Evolutionary conservation across 2,797 vertebrate genomes (phyloP).

Genomic region (Karalla daura): DNA sequence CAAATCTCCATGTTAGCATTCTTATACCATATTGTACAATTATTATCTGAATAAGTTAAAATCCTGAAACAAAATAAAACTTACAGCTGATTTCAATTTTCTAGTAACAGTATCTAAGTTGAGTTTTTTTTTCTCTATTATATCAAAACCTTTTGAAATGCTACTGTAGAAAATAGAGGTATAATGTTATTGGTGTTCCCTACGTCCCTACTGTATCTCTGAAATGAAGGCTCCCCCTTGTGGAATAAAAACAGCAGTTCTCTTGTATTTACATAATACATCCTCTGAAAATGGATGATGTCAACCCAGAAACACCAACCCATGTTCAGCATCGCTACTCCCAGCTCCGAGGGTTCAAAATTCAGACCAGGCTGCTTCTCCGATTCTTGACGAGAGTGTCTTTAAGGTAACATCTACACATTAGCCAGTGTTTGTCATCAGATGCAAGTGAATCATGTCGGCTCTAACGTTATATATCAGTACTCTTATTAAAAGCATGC

Average conservation of each 20-base stretch:
- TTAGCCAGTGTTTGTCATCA: constrained; percentile 31
- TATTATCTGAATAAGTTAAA: constrained; percentile 81
- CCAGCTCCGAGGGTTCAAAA: constrained; percentile 45
- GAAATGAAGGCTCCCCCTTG: constrained; percentile 82
- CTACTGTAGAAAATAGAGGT: constrained; percentile 88
- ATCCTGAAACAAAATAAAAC: constrained; percentile 77
- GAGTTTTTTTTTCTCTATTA: constrained; percentile 76
- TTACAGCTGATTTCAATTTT: constrained; percentile 68
- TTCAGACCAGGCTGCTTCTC: constrained; percentile 34
- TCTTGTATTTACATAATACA: constrained; percentile 76
- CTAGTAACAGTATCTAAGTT: constrained; percentile 81
- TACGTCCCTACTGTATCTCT: constrained; percentile 76
- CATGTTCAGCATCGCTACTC: constrained; percentile 52
- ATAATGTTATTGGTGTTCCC: constrained; percentile 83
- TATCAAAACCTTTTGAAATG: constrained; percentile 85
- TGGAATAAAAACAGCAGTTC: constrained; percentile 84
- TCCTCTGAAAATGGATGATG: constrained; percentile 72
- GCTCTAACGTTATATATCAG: constrained; percentile 72
- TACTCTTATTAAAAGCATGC: constrained; percentile 85
- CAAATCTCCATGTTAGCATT: constrained; percentile 74
- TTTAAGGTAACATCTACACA: constrained; percentile 48
- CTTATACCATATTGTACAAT: constrained; percentile 73
- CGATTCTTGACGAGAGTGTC: constrained; percentile 41
- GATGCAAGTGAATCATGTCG: constrained; percentile 36
- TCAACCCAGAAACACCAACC: constrained; percentile 62